Conservation (phyloP, 1,140 invertebrate genomes). For the Cylas formicarius region DNA sequence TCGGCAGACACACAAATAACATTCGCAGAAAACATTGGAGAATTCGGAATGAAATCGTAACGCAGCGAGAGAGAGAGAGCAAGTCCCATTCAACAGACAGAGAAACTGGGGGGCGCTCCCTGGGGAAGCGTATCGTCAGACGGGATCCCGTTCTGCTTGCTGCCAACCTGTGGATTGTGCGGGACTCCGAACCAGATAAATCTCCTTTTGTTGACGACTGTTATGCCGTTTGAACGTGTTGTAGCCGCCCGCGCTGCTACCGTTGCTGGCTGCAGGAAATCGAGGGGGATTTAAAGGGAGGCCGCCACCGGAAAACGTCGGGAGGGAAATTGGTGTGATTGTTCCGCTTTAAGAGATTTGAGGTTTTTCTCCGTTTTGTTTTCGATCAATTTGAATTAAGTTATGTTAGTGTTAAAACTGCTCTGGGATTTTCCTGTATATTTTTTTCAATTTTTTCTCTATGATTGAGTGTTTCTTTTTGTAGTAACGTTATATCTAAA, state of each 20-base stretch:
- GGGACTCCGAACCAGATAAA: background rate
- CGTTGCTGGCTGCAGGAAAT: too few species aligned
- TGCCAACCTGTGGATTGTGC: conserved; percentile 5
- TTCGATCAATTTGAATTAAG: too few species aligned
- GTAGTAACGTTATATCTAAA: too few species aligned
- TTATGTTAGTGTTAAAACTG: too few species aligned
- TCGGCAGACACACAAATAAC: too few species aligned
- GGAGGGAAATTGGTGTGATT: background rate
- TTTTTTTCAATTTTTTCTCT: too few species aligned
- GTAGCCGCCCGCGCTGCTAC: too few species aligned
- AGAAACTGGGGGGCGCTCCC: conserved; percentile 3
- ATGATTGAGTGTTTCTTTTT: too few species aligned
- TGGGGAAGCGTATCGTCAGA: conserved; percentile 4
- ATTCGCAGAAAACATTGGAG: conserved; percentile 3
- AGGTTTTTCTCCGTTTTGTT: too few species aligned
- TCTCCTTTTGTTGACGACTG: conserved; percentile 7
- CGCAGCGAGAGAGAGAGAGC: conserved; percentile 1
- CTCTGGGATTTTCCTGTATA: too few species aligned
- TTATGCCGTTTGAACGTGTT: conserved; percentile 6
- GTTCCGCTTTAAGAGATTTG: conserved; percentile 3
- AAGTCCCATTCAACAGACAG: conserved; percentile 5
- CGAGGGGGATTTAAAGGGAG: background rate
- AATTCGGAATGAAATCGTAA: conserved; percentile 7
- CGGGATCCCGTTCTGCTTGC: background rate
- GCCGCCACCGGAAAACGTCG: background rate